These are phyloP conservation scores for Steinernema khuongi DNA, from an alignment of 1,140 invertebrate species.

Conservation along the genomic window DNA sequence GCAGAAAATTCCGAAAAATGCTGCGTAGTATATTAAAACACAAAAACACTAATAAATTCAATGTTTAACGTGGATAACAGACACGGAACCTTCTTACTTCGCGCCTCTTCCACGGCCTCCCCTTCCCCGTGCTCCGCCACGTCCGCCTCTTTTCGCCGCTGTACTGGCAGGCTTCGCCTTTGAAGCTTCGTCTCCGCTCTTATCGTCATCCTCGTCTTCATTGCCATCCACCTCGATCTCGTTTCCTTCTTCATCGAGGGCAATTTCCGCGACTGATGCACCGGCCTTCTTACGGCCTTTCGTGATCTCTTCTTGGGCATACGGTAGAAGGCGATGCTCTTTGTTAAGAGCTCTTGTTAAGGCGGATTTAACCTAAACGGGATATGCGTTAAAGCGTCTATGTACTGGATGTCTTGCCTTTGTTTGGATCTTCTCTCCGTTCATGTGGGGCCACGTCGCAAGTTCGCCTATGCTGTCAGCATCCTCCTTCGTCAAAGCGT, in stretches of 20 bases:
- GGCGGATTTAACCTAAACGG: slow-evolving; percentile 74
- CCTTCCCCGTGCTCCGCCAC: neutral
- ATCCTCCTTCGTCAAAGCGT: slow-evolving; percentile 82
- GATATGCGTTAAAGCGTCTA: slow-evolving; percentile 61
- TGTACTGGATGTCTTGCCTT: slow-evolving; percentile 63
- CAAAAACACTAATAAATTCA: no score
- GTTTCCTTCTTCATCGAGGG: slow-evolving; percentile 5
- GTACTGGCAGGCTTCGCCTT: neutral
- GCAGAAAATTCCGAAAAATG: no score
- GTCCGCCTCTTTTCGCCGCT: neutral
- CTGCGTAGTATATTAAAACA: no score
- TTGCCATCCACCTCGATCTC: neutral
- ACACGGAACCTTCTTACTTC: neutral
- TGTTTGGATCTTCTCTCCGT: slow-evolving; percentile 70
- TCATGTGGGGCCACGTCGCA: slow-evolving; percentile 74
- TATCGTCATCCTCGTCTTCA: neutral
- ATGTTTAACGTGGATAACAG: no score
- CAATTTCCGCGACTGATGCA: neutral
- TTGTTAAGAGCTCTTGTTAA: slow-evolving; percentile 89
- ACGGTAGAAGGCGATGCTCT: slow-evolving; percentile 69
- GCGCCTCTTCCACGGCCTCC: neutral
- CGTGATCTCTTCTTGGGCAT: slow-evolving; percentile 65
- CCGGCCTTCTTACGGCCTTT: slow-evolving; percentile 55
- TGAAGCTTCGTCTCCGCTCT: neutral
- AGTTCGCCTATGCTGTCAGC: slow-evolving; percentile 79